Evolutionary conservation across 1,140 invertebrate genomes (phyloP), one percentile per base, ranked within the genome.

Genomic region (Zophobas morio): DNA sequence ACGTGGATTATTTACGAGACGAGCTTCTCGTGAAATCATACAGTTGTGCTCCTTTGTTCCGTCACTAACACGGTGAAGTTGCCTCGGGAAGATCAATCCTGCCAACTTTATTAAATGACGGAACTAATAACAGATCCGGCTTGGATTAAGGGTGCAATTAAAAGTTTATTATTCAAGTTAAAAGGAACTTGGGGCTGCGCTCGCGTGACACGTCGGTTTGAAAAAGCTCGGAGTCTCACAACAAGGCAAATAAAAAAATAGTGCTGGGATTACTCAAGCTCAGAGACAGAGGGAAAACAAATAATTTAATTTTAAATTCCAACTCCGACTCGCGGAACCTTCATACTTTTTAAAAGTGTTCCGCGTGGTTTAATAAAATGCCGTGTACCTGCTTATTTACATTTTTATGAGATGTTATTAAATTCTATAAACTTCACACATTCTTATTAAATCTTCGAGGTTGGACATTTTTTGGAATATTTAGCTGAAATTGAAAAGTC

Each of bases 1-100:
- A 60, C 56, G 56, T 60, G 56, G 56, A 60, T 60, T 60, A 60
- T 60, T 60, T 60, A 60, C 56, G 56, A 39, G 37, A 60, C 56
- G 56, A 60, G 56, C 35, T 60, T 60, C 34, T 8, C 42, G 3
- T 60, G 37, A 60, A 60, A 37, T 60, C 6, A 36, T 36, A 60
- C 32, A 33, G 20, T 60, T 56, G 32, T 34, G 35, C 20, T 56
- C 35, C 6, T 56, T 60, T 60, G 33, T 60, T 20, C 20, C 20
- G 53, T 54, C 35, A 34, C 20, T 54, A 54, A 54, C 32, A 6
- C 56, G 33, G 56, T 36, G 36, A 60, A 60, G 56, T 60, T 60
- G 56, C 36, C 34, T 36, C 8, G 35, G 36, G 6, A 60, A 33
- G 56, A 60, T 60, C 56, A 60, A 39, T 60, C 35, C 35, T 60